A percentile compares a stretch with the other conserved stretches of the same genome.
These are phyloP conservation scores for Synaphobranchus kaupii DNA, from an alignment of 2,797 vertebrate species.

Conservation along the genomic window DNA sequence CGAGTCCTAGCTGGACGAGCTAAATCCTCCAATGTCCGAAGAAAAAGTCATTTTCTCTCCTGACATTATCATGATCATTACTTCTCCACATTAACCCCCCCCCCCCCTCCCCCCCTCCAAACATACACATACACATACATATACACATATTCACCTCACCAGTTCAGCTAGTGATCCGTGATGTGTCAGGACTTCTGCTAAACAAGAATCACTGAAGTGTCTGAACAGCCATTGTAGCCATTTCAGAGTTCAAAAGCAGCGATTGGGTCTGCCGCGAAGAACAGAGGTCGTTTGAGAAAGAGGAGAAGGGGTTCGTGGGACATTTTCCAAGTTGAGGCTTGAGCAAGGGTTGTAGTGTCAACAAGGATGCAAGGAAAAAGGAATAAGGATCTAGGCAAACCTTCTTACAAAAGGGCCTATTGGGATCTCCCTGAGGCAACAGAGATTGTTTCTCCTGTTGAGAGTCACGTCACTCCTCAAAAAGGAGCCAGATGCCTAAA, in stretches of 20 bases:
- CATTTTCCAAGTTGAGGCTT: constrained; percentile 21
- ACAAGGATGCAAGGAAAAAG: constrained; percentile 62
- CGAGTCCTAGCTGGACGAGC: constrained; percentile 22
- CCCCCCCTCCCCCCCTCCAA: constrained; percentile 30
- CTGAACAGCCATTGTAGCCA: constrained; percentile 50
- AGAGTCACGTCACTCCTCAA: constrained; percentile 69
- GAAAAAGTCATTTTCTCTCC: constrained; percentile 29
- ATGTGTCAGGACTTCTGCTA: constrained; percentile 64
- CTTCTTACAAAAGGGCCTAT: constrained; percentile 63
- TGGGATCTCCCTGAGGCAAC: constrained; percentile 53
- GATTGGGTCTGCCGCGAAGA: constrained; percentile 34
- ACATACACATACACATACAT: constrained; percentile 34
- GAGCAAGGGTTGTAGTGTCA: constrained; percentile 56
- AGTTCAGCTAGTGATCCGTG: constrained; percentile 60
- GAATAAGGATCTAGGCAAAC: constrained; percentile 66
- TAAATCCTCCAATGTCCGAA: constrained; percentile 46
- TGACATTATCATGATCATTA: constrained; percentile 44
- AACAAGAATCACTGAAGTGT: constrained; percentile 50
- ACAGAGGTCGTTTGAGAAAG: constrained; percentile 25
- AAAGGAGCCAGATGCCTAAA: constrained; percentile 47
- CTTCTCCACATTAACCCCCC: constrained; percentile 50
- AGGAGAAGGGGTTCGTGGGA: constrained; percentile 17
- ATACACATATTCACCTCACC: constrained; percentile 31
- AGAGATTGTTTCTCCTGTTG: constrained; percentile 62
- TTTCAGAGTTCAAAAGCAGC: too few relatives aligned